A percentile compares a stretch with the other conserved stretches of the same genome.
Conservation (phyloP, 2,113 vertebrate genomes). For the Coreoperca whiteheadi region DNA sequence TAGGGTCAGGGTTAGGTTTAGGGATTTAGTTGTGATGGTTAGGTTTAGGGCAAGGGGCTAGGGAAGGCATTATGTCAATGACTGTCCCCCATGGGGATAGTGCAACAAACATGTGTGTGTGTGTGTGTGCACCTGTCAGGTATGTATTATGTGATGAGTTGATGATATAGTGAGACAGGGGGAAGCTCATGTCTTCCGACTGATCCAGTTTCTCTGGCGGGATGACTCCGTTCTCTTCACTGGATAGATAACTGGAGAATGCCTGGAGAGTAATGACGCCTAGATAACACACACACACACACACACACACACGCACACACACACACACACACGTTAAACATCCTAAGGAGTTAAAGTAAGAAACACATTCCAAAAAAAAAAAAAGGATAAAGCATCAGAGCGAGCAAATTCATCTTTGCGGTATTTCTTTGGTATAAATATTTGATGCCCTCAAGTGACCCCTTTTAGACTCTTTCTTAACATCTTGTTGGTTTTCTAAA, state of each 20-base stretch:
- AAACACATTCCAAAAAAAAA: not conserved
- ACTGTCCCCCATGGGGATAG: too few relatives aligned
- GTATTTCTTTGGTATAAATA: not conserved
- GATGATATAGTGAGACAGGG: slow-evolving; percentile 97
- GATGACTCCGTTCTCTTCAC: slow-evolving; percentile 96
- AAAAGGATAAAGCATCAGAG: not conserved
- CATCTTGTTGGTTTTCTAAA: not conserved
- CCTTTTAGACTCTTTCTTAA: not conserved
- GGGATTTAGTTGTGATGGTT: too few relatives aligned
- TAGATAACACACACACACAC: slow-evolving; percentile 61
- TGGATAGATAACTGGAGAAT: slow-evolving; percentile 93
- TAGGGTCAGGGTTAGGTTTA: too few relatives aligned
- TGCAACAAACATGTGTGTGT: too few relatives aligned
- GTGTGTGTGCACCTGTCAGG: slow-evolving; percentile 88
- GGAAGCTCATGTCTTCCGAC: slow-evolving; percentile 98
- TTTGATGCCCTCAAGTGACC: not conserved
- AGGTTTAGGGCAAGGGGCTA: too few relatives aligned
- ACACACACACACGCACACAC: not conserved
- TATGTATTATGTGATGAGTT: slow-evolving; percentile 99
- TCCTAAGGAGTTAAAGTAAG: not conserved
- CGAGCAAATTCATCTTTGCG: not conserved
- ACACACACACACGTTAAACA: not conserved
- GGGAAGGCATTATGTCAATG: too few relatives aligned
- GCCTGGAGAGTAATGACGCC: slow-evolving; percentile 94
- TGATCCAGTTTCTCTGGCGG: slow-evolving; percentile 98